Base-by-base conservation (phyloP, 2,888 invertebrate genomes). In the Allygus modestus region DNA sequence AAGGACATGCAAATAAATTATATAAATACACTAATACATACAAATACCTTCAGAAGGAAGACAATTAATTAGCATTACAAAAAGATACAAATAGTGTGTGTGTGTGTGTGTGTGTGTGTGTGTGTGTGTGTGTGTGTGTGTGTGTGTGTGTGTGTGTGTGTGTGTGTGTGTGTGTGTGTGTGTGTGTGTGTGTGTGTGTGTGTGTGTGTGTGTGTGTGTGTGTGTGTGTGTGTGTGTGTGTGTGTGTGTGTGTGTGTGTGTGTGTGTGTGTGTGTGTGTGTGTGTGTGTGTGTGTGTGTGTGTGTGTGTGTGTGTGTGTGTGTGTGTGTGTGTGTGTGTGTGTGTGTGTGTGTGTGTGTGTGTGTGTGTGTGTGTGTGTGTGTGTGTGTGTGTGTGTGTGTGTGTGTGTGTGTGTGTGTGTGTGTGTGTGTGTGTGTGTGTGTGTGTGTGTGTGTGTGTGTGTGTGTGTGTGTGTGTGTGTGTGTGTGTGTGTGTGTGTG, bases 401-500 rank as follows among this genome's bases (percentile, higher is more conserved):
- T 65, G 65, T 65, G 65, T 65, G 65, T 65, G 65, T 65, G 71
- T 71, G 71, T 71, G 71, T 71, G 71, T 71, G 82, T 82, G 82
- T 82, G 82, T 82, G 82, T 82, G 82, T 82, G 82, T 82, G 82
- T 82, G 82, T 82, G 82, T 82, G 69, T 82, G 82, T 82, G 71
- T 82, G 82, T 82, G 82, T 82, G 82, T 82, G 82, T 82, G 82
- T 82, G 82, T 82, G 82, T 82, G 82, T 82, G 82, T 82, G 82
- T 82, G 82, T 82, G 82, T 82, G 82, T 82, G 82, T 82, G 82
- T 82, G 82, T 82, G 82, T 82, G 69, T 82, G 82, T 82, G 82
- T 82, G 82, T 82, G 82, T 82, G 82, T 82, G 82, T 69, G 82
- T 82, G 82, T 69, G 82, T 82, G 82, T 82, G 82, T 82, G 82